Base-by-base conservation (phyloP, 1,140 invertebrate genomes). In the Musca vetustissima region DNA sequence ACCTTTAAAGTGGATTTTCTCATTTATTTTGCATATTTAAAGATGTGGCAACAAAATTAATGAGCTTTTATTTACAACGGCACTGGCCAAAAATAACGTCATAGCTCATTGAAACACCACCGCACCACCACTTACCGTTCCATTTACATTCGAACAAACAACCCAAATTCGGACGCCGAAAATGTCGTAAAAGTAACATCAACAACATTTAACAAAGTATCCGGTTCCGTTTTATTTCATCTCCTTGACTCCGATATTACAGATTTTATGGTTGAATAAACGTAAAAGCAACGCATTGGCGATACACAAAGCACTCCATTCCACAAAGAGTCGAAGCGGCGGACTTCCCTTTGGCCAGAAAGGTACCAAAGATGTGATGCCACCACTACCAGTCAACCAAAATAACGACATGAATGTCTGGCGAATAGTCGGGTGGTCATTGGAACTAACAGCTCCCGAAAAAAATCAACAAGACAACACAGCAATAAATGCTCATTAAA, bases 1-100 rank as follows among this genome's bases (percentile, higher is more conserved):
- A 61, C 57, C 57, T n/a, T 61, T 21, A 61, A 61, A 61, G 57
- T 61, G 28, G 25, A 61, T 61, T 61, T 61, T 43, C 28, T 61
- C 57, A 61, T 61, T 61, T 61, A 61, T 61, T 61, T 43, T 61
- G 57, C 28, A 61, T 61, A 61, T 61, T 61, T 61, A 43, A 61
- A 61, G 57, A 61, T 61, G 57, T 61, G 57, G 57, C 28, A 61
- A 61, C 57, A 61, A 36, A 61, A 61, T 61, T 61, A 61, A 61
- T 61, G 57, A 61, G 57, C 57, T 61, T 61, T 61, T 61, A 61
- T 36, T 36, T 43, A 32, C 57, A 61, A 21, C 28, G 32, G 14
- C n/a, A 21, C 14, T n/a, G 15, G 22, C 11, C 52, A 55, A 22
- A 22, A 32, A 28, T 8, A 57, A 57, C 7, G 15, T 24, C 14